A percentile compares a stretch with the other conserved stretches of the same genome.
These are phyloP conservation scores for Desmophyllum pertusum DNA, from an alignment of 92 coral and sea anemone species.

Conservation along the genomic window DNA sequence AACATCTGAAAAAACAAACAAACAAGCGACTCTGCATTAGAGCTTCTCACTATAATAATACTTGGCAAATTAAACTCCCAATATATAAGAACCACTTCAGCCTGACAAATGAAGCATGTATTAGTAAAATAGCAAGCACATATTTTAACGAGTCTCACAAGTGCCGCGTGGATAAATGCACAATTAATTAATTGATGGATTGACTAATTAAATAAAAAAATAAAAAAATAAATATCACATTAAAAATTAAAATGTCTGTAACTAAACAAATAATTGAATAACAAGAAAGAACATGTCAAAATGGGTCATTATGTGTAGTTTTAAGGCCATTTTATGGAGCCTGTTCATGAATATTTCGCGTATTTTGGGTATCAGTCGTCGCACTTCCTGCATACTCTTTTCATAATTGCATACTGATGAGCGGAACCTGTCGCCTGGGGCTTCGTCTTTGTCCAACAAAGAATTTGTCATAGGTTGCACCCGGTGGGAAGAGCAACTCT, in stretches of 20 bases:
- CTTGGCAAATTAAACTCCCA: too few relatives aligned
- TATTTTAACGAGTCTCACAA: not conserved
- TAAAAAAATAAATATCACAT: too few relatives aligned
- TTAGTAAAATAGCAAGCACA: not conserved
- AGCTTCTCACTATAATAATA: not conserved
- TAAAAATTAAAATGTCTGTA: too few relatives aligned
- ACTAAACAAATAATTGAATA: too few relatives aligned
- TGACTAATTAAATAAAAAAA: too few relatives aligned
- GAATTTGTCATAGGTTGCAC: not conserved
- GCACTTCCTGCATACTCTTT: not conserved
- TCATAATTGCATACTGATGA: not conserved
- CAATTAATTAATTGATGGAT: not conserved
- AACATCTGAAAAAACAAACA: slow-evolving; percentile 74
- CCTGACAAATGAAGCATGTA: not conserved
- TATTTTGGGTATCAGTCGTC: too few relatives aligned
- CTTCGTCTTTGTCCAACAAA: not conserved
- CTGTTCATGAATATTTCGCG: too few relatives aligned
- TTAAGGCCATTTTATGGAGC: too few relatives aligned
- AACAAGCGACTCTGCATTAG: not conserved
- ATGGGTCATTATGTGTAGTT: too few relatives aligned
- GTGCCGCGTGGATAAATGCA: not conserved
- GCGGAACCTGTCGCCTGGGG: not conserved
- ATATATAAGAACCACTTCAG: too few relatives aligned
- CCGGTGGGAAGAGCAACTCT: not conserved
- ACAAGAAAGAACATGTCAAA: too few relatives aligned